These are phyloP conservation scores for Prochilodus magdalenae DNA, from an alignment of 2,113 vertebrate genomes.

Conservation along the genomic window DNA sequence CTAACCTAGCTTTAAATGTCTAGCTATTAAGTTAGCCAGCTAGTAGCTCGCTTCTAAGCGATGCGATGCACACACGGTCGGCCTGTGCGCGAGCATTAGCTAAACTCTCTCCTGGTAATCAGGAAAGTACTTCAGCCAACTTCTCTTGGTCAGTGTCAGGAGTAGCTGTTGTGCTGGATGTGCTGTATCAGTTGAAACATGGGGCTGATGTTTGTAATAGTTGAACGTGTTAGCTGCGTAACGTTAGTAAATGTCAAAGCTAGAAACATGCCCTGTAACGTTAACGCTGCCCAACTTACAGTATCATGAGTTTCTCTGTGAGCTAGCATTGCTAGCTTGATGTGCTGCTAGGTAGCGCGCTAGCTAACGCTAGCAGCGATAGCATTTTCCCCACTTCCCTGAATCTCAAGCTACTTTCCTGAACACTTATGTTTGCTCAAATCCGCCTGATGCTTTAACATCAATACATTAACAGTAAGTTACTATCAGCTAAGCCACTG, in stretches of 20 bases:
- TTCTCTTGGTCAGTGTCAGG: not conserved
- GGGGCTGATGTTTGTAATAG: not conserved
- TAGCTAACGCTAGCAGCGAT: not conserved
- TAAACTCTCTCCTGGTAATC: not conserved
- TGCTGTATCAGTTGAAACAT: not conserved
- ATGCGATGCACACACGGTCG: not conserved
- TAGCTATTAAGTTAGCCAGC: not conserved
- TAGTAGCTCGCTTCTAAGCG: not conserved
- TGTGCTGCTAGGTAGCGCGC: not conserved
- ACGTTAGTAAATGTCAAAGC: not conserved
- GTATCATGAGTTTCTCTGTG: too few species aligned
- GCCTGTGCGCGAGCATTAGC: not conserved
- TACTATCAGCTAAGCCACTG: too few species aligned
- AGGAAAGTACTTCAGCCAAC: not conserved
- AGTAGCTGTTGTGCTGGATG: not conserved
- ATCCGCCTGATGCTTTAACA: too few species aligned
- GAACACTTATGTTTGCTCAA: not conserved
- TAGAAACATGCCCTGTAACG: not conserved
- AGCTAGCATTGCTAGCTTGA: not conserved
- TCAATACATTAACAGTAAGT: too few species aligned
- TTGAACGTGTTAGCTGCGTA: not conserved
- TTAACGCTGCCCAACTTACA: not conserved
- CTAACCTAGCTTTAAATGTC: constrained; percentile 4
- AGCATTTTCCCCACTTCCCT: not conserved
- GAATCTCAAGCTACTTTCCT: not conserved